Evolutionary conservation across 2,797 vertebrate genomes (phyloP), one percentile per base, ranked within the genome.

Genomic region (Sebastes variabilis): DNA sequence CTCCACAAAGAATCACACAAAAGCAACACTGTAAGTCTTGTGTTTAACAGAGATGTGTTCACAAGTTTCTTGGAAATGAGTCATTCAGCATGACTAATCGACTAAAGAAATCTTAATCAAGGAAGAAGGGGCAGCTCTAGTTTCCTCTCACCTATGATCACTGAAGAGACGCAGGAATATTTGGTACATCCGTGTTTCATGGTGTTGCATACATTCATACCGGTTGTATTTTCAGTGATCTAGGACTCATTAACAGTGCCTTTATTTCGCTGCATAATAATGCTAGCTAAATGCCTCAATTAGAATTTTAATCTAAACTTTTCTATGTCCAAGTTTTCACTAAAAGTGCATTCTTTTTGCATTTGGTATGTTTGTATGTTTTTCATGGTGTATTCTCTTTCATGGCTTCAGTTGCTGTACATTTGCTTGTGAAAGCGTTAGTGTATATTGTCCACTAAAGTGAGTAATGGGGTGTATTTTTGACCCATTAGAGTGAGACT

Each of bases 391-490:
- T 73, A 38, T 55, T 38, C 2, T 56, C 4, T 49, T 27, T 29
- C 6, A 72, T 66, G 27, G 7, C 20, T 29, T 72, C 16, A 36
- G 30, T 81, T 78, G 32, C n/a, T 75, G 56, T 76, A 56, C 46
- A 73, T 59, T 27, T 75, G 59, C 72, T 71, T 85, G 66, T 82
- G 9, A 56, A 73, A 70, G 30, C 4, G 1, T 71, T 58, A 29
- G 9, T 72, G 66, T 58, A 4, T 60, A 29, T 49, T 38, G 25
- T 79, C 56, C 14, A 30, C 42, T 59, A 7, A 54, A 59, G 38
- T 68, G 55, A 81, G n/a, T 59, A 34, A 34, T 42, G 24, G 20
- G 12, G 4, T 8, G 1, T 72, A 24, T 54, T n/a, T 32, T 25
- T 77, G 59, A 69, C 16, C 49, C 27, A 3, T 59, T 32, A 52